phyloP scores from a whole-genome alignment of 2,797 vertebrate species.

The Vultur gryphus region DNA sequence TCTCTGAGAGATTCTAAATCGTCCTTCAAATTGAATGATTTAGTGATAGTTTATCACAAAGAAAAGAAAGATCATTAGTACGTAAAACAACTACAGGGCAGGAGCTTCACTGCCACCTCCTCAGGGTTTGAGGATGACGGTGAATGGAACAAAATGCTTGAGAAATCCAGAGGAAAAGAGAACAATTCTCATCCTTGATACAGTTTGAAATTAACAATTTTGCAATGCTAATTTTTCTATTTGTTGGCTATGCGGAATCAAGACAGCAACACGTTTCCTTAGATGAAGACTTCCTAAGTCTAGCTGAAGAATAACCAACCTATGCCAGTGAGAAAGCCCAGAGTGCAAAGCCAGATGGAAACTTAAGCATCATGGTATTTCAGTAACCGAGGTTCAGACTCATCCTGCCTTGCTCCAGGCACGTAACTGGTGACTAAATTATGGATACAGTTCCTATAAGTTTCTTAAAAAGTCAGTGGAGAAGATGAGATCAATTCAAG shows the following conservation, averaged over 20 bases:
- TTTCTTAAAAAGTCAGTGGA: not conserved
- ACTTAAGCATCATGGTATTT: not conserved
- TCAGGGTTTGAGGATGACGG: not conserved
- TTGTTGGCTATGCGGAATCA: not conserved
- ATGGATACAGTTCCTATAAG: fast-evolving
- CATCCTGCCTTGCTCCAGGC: not conserved
- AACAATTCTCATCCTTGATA: not conserved
- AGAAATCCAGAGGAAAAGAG: not conserved
- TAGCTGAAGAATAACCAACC: not conserved
- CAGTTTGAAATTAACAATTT: not conserved
- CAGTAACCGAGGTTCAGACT: not conserved
- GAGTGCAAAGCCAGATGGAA: not conserved
- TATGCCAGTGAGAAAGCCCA: not conserved
- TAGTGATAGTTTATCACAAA: not conserved
- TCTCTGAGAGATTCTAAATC: not conserved
- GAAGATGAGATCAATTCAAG: not conserved
- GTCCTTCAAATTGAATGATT: not conserved
- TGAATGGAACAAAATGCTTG: not conserved
- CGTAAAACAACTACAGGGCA: not conserved
- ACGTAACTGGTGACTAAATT: not conserved
- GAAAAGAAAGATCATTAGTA: not conserved
- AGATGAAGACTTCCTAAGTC: not conserved
- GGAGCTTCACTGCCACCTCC: not conserved
- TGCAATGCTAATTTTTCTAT: not conserved
- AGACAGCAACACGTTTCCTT: not conserved